Evolutionary conservation across 2,797 vertebrate species (phyloP).

Genomic region (Hippoglossus hippoglossus): DNA sequence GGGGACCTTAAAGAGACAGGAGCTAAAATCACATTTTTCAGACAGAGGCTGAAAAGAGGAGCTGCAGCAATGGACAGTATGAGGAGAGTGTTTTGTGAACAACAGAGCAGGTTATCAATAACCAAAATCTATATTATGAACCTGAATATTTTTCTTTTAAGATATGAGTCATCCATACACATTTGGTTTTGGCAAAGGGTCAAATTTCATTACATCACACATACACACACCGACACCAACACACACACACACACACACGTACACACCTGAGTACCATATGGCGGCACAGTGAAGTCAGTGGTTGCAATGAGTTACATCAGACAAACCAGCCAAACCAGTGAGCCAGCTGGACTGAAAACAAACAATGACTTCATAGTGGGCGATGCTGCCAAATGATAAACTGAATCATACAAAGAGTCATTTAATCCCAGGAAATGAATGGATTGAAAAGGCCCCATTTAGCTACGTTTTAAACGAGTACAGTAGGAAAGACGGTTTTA

Average conservation of each 20-base stretch:
- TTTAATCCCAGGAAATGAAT: slow-evolving; percentile 29
- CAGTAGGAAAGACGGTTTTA: neutral
- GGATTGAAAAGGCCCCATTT: slow-evolving; percentile 18
- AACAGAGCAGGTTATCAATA: too few species aligned
- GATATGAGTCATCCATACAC: slow-evolving; percentile 12
- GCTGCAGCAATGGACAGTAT: too few species aligned
- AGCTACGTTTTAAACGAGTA: neutral
- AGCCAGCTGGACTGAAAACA: slow-evolving; percentile 67
- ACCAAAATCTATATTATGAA: too few species aligned
- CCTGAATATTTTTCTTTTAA: neutral
- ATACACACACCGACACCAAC: slow-evolving; percentile 4
- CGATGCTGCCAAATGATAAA: slow-evolving; percentile 52
- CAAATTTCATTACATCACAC: slow-evolving; percentile 21
- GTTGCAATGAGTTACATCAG: slow-evolving; percentile 68
- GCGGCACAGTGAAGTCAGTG: slow-evolving; percentile 42
- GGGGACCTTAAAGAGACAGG: too few species aligned
- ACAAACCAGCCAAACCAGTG: slow-evolving; percentile 46
- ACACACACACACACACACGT: slow-evolving; percentile 13
- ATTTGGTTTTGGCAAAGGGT: slow-evolving; percentile 34
- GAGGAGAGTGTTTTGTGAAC: too few species aligned
- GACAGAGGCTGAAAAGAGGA: too few species aligned
- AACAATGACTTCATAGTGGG: slow-evolving; percentile 56
- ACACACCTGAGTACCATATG: slow-evolving; percentile 52
- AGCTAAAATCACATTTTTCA: too few species aligned
- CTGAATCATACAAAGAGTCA: slow-evolving; percentile 40